These are phyloP conservation scores for Ichneumoninae sp. DNA, from an alignment of 2,888 invertebrate species.

Conservation along the genomic window DNA sequence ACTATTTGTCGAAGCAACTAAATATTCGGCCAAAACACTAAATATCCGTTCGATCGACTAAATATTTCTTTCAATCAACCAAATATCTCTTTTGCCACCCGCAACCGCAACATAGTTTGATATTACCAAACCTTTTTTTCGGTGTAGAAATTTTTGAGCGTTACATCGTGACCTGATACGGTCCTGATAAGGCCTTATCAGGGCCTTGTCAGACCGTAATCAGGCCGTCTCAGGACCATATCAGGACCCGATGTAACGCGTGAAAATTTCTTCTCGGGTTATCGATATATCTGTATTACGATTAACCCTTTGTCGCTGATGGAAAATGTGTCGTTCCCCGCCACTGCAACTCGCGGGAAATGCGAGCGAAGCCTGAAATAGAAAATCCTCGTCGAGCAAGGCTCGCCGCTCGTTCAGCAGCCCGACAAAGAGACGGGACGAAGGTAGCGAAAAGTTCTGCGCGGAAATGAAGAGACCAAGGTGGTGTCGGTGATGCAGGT, in stretches of 20 bases:
- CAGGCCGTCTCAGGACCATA: neutral
- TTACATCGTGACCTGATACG: neutral
- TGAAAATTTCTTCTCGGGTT: too few relatives aligned
- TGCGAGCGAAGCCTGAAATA: neutral
- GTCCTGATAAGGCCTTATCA: neutral
- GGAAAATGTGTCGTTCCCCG: neutral
- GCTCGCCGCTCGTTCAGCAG: neutral
- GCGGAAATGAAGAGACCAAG: constrained; percentile 52
- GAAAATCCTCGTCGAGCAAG: neutral
- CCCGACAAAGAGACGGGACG: neutral
- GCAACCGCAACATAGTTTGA: too few relatives aligned
- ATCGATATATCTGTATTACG: too few relatives aligned
- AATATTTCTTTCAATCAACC: too few relatives aligned
- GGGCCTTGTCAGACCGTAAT: too few relatives aligned
- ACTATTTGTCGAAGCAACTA: too few relatives aligned
- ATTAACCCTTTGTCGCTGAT: neutral
- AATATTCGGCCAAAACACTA: too few relatives aligned
- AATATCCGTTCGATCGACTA: too few relatives aligned
- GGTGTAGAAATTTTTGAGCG: neutral
- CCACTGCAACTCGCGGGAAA: neutral
- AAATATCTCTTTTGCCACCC: too few relatives aligned
- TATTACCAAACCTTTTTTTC: too few relatives aligned
- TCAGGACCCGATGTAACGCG: too few relatives aligned
- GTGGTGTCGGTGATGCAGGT: constrained; percentile 21
- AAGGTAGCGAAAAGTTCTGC: constrained; percentile 53